Conservation (phyloP, 2,888 invertebrate genomes). For the Chouioia cunea region DNA sequence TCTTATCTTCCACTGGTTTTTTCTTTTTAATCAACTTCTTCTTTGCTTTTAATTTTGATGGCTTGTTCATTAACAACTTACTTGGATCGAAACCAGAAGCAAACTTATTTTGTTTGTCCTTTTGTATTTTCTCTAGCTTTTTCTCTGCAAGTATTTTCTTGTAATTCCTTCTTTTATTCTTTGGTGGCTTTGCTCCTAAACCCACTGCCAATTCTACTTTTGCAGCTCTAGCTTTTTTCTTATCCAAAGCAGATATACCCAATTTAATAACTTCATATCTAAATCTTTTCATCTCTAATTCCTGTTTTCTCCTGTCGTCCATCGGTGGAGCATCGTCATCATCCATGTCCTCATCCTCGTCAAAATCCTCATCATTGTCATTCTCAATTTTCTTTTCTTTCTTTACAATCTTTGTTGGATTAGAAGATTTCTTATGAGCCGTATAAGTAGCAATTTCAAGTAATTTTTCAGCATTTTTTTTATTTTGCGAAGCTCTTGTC, state of each 20-base stretch:
- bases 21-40: constrained; percentile 47
- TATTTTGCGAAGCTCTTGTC: constrained; percentile 56
- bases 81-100: constrained; percentile 55
- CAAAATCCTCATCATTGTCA: not conserved
- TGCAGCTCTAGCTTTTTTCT: constrained; percentile 81
- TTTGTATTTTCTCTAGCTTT: constrained; percentile 71
- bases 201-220: constrained; percentile 83
- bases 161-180: constrained; percentile 77
- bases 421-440: constrained; percentile 51
- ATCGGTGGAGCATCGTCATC: constrained; percentile 10
- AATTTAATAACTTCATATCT: constrained; percentile 87
- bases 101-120: constrained; percentile 61
- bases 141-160: constrained; percentile 77
- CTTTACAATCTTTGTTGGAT: constrained; percentile 1
- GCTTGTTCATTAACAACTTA: constrained; percentile 48
- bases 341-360: constrained; percentile 13
- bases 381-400: constrained; percentile 21
- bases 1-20: not conserved
- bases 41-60: constrained; percentile 34
- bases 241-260: constrained; percentile 82
- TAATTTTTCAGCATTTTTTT: constrained; percentile 45
- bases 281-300: constrained; percentile 81
- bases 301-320: constrained; percentile 64
- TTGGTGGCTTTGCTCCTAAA: constrained; percentile 86
- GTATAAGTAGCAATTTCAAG: constrained; percentile 53